Evolutionary conservation across 2,797 vertebrate genomes (phyloP).

Genomic region (Pipistrellus pygmaeus): DNA sequence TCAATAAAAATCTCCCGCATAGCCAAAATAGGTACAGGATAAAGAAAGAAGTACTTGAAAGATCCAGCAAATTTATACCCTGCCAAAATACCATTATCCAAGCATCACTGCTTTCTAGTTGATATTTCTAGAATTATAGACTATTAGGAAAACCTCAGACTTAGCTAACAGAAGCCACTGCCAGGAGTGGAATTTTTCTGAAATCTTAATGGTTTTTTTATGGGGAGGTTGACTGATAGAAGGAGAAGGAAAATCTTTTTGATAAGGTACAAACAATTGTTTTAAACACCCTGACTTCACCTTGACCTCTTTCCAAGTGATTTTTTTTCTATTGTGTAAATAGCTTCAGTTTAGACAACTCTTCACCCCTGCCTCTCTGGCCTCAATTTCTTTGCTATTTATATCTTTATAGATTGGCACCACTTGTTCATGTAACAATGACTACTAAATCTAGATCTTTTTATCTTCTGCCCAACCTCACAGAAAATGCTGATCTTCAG

Average conservation of each 20-base stretch:
- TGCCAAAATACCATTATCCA: conserved; percentile 42
- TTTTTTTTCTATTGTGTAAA: conserved; percentile 53
- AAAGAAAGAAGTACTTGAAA: conserved; percentile 42
- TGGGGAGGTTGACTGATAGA: conserved; percentile 4
- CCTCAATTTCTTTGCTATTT: conserved; percentile 58
- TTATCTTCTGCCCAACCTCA: conserved; percentile 64
- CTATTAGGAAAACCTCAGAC: conserved; percentile 48
- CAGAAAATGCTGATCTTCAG: conserved; percentile 62
- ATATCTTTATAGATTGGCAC: conserved; percentile 54
- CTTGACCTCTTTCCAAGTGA: conserved; percentile 56
- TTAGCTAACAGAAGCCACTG: conserved; percentile 13
- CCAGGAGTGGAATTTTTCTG: not conserved
- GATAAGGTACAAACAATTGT: conserved; percentile 65
- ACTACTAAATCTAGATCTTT: conserved; percentile 57
- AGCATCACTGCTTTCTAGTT: conserved; percentile 31
- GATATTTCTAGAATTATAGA: conserved; percentile 28
- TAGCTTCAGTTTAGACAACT: conserved; percentile 20
- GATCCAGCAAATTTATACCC: not conserved
- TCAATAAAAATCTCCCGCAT: not conserved
- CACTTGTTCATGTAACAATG: conserved; percentile 4
- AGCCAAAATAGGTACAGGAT: not conserved
- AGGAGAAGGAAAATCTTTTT: conserved; percentile 33
- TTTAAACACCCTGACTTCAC: conserved; percentile 65
- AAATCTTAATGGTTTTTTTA: conserved; percentile 44
- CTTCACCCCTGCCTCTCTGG: not conserved